Conservation (phyloP, 2,113 vertebrate genomes). For the Lepus europaeus region DNA sequence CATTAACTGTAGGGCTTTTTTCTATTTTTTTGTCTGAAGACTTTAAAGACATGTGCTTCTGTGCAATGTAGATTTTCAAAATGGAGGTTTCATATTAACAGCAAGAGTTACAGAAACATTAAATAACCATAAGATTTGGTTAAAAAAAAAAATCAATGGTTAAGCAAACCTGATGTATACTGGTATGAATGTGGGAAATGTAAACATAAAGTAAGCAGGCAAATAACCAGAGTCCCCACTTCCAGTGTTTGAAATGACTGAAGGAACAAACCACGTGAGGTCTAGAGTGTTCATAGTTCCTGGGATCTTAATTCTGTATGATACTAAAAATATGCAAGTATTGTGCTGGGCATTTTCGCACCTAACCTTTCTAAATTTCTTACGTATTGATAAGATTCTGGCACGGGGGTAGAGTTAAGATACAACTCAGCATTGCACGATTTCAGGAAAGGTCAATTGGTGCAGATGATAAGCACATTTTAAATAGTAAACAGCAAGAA, state of each 20-base stretch:
- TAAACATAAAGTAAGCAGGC: slow-evolving; percentile 87
- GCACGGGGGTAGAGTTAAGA: slow-evolving; percentile 79
- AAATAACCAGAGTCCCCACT: slow-evolving; percentile 81
- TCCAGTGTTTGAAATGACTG: too few species aligned
- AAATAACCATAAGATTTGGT: slow-evolving; percentile 73
- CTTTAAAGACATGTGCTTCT: too few species aligned
- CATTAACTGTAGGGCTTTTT: slow-evolving; percentile 97
- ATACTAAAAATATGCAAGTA: too few species aligned
- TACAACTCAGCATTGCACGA: slow-evolving; percentile 83
- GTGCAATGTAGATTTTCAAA: too few species aligned
- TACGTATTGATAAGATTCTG: slow-evolving; percentile 80
- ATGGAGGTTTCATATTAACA: slow-evolving; percentile 82
- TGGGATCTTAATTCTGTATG: too few species aligned
- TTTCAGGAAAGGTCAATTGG: slow-evolving; percentile 83
- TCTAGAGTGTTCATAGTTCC: too few species aligned
- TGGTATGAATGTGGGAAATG: slow-evolving; percentile 87
- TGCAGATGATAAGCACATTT: slow-evolving; percentile 82
- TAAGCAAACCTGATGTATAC: slow-evolving; percentile 84
- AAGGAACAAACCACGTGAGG: too few species aligned
- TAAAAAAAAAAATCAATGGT: slow-evolving; percentile 24
- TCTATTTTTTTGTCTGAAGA: slow-evolving; percentile 78
- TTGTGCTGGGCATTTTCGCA: too few species aligned
- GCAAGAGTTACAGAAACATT: slow-evolving; percentile 78
- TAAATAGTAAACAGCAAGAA: slow-evolving; percentile 85
- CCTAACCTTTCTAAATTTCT: slow-evolving; percentile 78